Percentiles rank a stretch among this genome's conserved stretches.
Conservation (phyloP, 1,140 invertebrate genomes). For the Caerostris darwini region DNA sequence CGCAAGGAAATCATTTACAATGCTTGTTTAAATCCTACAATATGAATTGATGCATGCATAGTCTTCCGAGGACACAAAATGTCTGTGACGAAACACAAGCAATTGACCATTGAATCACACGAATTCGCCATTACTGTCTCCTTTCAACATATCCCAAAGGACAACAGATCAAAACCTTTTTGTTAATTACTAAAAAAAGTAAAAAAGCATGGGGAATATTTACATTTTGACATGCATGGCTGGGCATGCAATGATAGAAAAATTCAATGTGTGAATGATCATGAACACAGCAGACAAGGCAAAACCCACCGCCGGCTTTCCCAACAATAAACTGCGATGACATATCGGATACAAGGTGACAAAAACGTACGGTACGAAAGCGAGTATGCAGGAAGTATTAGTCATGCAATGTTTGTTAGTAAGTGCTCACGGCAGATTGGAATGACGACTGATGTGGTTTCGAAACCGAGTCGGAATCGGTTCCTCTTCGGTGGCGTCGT, state of each 20-base stretch:
- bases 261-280: not conserved
- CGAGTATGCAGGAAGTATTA: not conserved
- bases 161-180: not conserved
- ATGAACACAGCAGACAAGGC: not conserved
- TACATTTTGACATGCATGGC: not conserved
- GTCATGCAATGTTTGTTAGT: constrained; percentile 22
- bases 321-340: constrained; percentile 36
- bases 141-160: constrained; percentile 26
- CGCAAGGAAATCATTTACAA: too few relatives aligned
- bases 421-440: constrained; percentile 4
- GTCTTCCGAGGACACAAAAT: not conserved
- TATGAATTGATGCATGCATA: too few relatives aligned
- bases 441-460: not conserved
- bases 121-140: not conserved
- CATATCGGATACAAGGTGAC: constrained; percentile 59
- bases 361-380: not conserved
- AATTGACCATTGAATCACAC: constrained; percentile 1
- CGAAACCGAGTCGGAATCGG: constrained; percentile 25
- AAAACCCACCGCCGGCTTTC: not conserved
- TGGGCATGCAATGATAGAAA: not conserved
- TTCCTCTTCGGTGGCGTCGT: constrained; percentile 32
- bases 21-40: too few relatives aligned
- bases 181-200: not conserved
- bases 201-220: not conserved
- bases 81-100: not conserved